Base-by-base conservation (phyloP, 2,888 invertebrate species). In the Laspeyria flexula region DNA sequence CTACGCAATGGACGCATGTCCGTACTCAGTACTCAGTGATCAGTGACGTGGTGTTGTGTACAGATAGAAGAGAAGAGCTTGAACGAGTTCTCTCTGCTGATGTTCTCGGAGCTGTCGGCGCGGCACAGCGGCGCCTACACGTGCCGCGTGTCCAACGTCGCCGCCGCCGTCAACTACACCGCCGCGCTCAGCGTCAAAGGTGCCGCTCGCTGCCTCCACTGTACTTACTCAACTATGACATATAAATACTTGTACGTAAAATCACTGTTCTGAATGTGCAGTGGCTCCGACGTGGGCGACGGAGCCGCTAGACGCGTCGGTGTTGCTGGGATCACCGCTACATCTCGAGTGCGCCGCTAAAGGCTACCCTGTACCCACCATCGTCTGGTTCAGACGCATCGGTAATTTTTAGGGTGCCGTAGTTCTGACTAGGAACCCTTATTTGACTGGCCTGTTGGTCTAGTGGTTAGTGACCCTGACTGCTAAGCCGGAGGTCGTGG, bases 221-320 rank as follows among this genome's bases (percentile, higher is more conserved):
- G 18, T 15, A 34, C n/a, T 31, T n/a, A 3, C 13, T 4, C n/a
- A n/a, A n/a, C n/a, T n/a, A n/a, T n/a, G n/a, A n/a, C n/a, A n/a
- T n/a, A n/a, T n/a, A n/a, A n/a, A n/a, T n/a, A n/a, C n/a, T n/a
- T n/a, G n/a, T n/a, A n/a, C n/a, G n/a, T n/a, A n/a, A n/a, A n/a
- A n/a, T 21, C 21, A 21, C 21, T 21, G 21, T 3, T 21, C 21
- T 21, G 21, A n/a, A 3, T 21, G 21, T 21, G 21, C 77, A 96
- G 96, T 96, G 75, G 94, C 96, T 35, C 96, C 96, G 37, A 93
- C 95, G 52, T 96, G 96, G 95, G 85, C 93, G 41, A 86, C 93
- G 55, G 96, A 96, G 79, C 96, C 96, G 1, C 90, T 93, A 72
- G 95, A 96, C 82, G 90, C 94, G 41, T 94, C 95, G 48, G 94